Base-by-base conservation (phyloP, 1,140 invertebrate species). In the Drosophila eugracilis region DNA sequence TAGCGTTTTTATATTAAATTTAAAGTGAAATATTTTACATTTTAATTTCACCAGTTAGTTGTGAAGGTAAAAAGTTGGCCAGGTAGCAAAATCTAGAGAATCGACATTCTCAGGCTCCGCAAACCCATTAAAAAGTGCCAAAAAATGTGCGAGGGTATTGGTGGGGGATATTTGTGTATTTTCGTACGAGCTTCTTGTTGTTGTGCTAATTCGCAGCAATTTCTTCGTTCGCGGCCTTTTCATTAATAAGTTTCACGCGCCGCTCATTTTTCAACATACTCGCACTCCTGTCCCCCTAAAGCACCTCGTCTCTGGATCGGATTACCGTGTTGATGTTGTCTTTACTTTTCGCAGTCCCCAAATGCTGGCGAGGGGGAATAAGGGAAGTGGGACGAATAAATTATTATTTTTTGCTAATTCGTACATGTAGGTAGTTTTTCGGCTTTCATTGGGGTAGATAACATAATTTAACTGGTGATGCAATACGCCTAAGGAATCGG, bases 241-340 rank as follows among this genome's bases (percentile, higher is more conserved):
- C 75, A 89, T 88, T 89, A 88, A 89, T 88, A 89, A 88, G 78
- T 88, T 88, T 88, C 83, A 88, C 83, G 83, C 83, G 83, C 65
- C 78, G 84, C 78, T 88, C 84, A 88, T 78, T 89, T 88, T 89
- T 88, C 83, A 83, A 67, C 69, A 59, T 59, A 36, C 49, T 36
- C 55, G 30, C 55, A 14, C 36, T 48, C 57, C 80, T 39, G 22
- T 19, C 24, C 39, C 41, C 45, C n/a, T n/a, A 22, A 36, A 44
- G n/a, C 19, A 22, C 15, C 52, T 57, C 45, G 71, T 62, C 71
- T 66, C 42, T 53, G 77, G 73, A 75, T 86, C 81, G 70, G 83
- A 86, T 86, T 86, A 86, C 83, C 69, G 75, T 88, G 75, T 86
- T 86, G 83, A 89, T 86, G 74, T 88, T 75, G 69, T 88, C 54